phyloP scores from a whole-genome alignment of 2,113 vertebrate species.

The Dipodomys merriami region DNA sequence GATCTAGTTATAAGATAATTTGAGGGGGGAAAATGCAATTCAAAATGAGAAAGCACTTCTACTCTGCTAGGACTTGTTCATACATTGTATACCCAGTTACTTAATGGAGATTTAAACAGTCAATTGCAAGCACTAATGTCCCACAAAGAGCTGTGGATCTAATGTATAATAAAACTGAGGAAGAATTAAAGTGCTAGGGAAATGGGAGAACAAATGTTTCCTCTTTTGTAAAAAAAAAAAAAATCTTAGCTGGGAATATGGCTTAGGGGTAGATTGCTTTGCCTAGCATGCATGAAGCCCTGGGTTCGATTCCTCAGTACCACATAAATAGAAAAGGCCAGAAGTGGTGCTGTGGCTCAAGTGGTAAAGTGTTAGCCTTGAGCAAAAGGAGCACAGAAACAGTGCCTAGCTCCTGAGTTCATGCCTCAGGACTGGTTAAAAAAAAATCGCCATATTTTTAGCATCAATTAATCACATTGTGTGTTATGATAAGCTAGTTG shows the following conservation, averaged over 20 bases:
- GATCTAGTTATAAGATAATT: background rate
- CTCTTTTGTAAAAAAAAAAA: background rate
- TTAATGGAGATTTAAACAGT: constrained; percentile 33
- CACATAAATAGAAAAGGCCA: no score
- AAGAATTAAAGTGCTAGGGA: background rate
- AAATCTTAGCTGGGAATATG: no score
- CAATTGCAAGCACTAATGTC: background rate
- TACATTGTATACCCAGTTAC: background rate
- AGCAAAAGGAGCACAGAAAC: no score
- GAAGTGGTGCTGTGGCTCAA: no score
- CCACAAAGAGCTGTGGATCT: background rate
- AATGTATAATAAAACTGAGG: background rate
- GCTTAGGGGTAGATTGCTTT: no score
- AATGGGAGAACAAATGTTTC: background rate
- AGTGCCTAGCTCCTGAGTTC: no score
- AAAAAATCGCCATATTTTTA: background rate
- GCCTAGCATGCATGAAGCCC: no score
- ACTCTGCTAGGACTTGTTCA: background rate
- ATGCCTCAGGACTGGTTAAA: no score
- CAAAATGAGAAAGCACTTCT: constrained; percentile 4
- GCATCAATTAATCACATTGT: background rate
- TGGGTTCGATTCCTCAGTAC: no score
- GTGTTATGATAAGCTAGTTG: background rate
- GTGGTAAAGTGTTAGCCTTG: no score
- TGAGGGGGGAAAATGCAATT: background rate